Base-by-base conservation (phyloP, 2,113 vertebrate species). In the Cebidichthys violaceus region DNA sequence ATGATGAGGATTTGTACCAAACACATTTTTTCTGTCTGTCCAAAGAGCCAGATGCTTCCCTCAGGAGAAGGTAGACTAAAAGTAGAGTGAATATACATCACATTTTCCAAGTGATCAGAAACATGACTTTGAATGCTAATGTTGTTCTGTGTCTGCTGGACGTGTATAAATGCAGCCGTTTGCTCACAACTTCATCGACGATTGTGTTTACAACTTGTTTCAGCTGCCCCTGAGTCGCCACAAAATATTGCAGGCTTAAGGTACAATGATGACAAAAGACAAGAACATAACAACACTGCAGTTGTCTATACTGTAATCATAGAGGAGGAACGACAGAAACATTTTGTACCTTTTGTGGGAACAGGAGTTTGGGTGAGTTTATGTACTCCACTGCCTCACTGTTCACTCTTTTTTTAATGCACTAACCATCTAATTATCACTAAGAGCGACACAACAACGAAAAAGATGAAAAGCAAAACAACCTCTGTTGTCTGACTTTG, bases 361-460 rank as follows among this genome's bases (percentile, higher is more conserved):
- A 11, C 6, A 66, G 45, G n/a, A n/a, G 45, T 17, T 7, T 18
- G 6, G n/a, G 18, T 37, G 45, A 20, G 31, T 57, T 35, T 60
- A 60, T 64, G 17, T 61, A 43, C 57, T 77, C 65, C 20, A 18
- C 59, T 50, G 66, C 43, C 68, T 68, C 61, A 78, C 39, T 71
- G 64, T 69, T 79, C 52, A 60, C 7, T 71, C 39, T 59, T 33
- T 70, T 84, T 77, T 83, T 77, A 39, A 82, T 75, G 75, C 43
- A 11, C 33, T 64, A 67, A 81, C 35, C 31, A 70, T 73, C 45
- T 79, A 85, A 93, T 88, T 83, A 73, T 83, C 39, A 70, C 70
- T 60, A 67, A 60, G 33, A 81, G 66, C 41, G 17, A 74, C 14
- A 77, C 7, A 82, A 73, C 22, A 68, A 57, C 69, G 61, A n/a